phyloP scores from a whole-genome alignment of 2,888 invertebrate species.

The Drosophila kambysellisi region DNA sequence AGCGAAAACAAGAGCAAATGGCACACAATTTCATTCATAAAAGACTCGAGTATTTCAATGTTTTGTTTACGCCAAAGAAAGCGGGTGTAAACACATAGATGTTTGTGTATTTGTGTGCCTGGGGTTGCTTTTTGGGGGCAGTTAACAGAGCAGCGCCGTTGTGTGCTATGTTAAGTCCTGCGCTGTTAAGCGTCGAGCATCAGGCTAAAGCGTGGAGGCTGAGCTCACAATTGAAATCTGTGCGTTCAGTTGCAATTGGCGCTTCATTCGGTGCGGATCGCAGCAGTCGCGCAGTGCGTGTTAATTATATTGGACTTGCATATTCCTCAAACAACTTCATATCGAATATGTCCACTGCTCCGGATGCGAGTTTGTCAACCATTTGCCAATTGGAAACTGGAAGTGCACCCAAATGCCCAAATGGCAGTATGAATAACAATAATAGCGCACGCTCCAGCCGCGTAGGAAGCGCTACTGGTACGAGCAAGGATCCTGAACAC shows the following conservation, averaged over 20 bases:
- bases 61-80: conserved; percentile 27
- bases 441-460: conserved; percentile 73
- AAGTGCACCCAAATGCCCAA: conserved; percentile 48
- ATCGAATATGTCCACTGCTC: conserved; percentile 42
- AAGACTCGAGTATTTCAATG: conserved; percentile 19
- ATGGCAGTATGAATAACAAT: conserved; percentile 74
- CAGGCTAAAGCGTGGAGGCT: conserved; percentile 35
- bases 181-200: conserved; percentile 40
- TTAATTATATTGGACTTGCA: not conserved
- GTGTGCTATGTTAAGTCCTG: conserved; percentile 42
- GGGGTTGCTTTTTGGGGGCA: conserved; percentile 38
- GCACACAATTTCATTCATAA: conserved; percentile 67
- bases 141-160: conserved; percentile 31
- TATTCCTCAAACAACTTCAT: not conserved
- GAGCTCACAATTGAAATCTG: conserved; percentile 56
- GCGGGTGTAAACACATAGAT: not conserved
- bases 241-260: conserved; percentile 73
- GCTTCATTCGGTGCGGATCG: conserved; percentile 70
- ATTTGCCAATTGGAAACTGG: conserved; percentile 31
- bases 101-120: conserved; percentile 10
- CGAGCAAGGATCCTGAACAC: conserved; percentile 16
- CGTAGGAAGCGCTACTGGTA: conserved; percentile 50
- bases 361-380: conserved; percentile 26
- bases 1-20: not conserved
- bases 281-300: conserved; percentile 31